Evolutionary conservation across 1,140 invertebrate genomes (phyloP).

Genomic region (Matsumurasca onukii): DNA sequence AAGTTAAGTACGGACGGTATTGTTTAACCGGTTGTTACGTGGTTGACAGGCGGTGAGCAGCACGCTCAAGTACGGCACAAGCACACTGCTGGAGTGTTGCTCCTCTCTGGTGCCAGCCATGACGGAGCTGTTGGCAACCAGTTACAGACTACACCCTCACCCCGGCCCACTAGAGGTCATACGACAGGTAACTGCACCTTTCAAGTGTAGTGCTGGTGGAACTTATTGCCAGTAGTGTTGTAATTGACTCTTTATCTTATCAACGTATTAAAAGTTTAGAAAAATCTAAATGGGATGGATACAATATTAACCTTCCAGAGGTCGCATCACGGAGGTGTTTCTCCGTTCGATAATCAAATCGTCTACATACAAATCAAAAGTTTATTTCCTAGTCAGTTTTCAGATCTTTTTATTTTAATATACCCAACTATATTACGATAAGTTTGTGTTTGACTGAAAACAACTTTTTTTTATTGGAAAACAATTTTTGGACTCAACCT

Average conservation of each 20-base stretch:
- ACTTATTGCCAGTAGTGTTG: background rate
- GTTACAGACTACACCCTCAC: conserved; percentile 69
- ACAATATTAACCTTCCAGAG: conserved; percentile 47
- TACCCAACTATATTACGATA: too few relatives aligned
- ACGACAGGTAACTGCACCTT: conserved; percentile 61
- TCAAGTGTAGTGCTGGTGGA: background rate
- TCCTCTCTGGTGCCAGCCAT: conserved; percentile 63
- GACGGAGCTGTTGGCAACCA: conserved; percentile 64
- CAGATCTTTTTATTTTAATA: too few relatives aligned
- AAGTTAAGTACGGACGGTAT: too few relatives aligned
- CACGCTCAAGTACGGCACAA: conserved; percentile 66
- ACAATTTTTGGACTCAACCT: too few relatives aligned
- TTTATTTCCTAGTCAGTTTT: too few relatives aligned
- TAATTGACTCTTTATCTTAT: background rate
- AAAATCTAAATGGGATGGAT: background rate
- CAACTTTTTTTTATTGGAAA: too few relatives aligned
- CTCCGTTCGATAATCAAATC: too few relatives aligned
- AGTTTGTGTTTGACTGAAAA: too few relatives aligned
- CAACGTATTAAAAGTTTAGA: background rate
- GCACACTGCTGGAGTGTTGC: conserved; percentile 65
- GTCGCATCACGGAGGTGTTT: too few relatives aligned
- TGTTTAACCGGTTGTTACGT: too few relatives aligned
- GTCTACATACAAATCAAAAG: too few relatives aligned
- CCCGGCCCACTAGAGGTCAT: conserved; percentile 67
- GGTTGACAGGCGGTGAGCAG: conserved; percentile 70